A percentile compares a stretch with the other conserved stretches of the same genome.
Evolutionary conservation across 2,888 invertebrate species (phyloP).

Genomic region (Ditula angustiorana): DNA sequence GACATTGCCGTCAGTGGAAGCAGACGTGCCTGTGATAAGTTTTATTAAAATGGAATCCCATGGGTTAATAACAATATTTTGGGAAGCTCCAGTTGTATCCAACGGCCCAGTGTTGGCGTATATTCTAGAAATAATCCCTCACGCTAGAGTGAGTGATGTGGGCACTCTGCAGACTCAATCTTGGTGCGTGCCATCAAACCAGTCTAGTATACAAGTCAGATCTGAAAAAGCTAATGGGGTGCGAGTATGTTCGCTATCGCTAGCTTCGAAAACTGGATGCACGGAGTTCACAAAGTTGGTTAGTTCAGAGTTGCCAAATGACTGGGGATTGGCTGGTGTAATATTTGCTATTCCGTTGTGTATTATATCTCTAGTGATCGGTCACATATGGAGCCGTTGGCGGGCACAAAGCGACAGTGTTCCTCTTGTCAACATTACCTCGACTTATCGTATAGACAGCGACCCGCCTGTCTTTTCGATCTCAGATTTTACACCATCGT

Average conservation of each 20-base stretch:
- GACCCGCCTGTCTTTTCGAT: conserved; percentile 64
- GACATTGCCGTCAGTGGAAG: conserved; percentile 59
- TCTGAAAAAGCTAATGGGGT: conserved; percentile 53
- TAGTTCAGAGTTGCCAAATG: conserved; percentile 38
- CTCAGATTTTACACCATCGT: conserved; percentile 59
- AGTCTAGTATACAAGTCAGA: conserved; percentile 47
- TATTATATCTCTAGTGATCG: conserved; percentile 53
- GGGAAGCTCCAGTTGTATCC: conserved; percentile 65
- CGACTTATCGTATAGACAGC: conserved; percentile 55
- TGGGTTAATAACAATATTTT: conserved; percentile 61
- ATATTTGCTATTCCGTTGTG: conserved; percentile 61
- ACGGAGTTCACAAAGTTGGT: conserved; percentile 34
- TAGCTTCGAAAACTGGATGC: conserved; percentile 57
- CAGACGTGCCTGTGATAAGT: conserved; percentile 60
- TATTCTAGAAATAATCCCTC: conserved; percentile 66
- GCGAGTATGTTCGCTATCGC: conserved; percentile 57
- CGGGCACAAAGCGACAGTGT: conserved; percentile 53
- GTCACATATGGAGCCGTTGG: conserved; percentile 51
- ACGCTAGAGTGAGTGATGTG: conserved; percentile 49
- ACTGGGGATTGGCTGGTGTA: conserved; percentile 60
- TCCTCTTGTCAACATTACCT: conserved; percentile 61
- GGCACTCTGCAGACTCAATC: conserved; percentile 56
- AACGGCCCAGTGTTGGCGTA: conserved; percentile 76
- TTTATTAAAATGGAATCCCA: conserved; percentile 49
- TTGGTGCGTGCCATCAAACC: conserved; percentile 61